Base-by-base conservation (phyloP, 1,140 invertebrate genomes). In the Brachionus plicatilis region DNA sequence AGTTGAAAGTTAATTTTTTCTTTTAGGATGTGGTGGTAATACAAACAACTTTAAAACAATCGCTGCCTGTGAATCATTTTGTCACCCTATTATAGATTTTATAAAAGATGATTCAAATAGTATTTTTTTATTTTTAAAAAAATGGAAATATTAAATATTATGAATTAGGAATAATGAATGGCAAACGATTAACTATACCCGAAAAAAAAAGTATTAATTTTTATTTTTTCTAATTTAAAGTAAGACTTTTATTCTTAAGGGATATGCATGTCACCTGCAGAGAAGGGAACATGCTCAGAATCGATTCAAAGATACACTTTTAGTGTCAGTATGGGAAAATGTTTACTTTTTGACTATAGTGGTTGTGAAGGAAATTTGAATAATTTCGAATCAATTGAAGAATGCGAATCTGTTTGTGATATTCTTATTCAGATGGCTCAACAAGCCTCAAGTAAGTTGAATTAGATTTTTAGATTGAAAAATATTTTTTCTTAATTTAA, bases 331-430 rank as follows among this genome's bases (percentile, higher is more conserved):
- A 92, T 93, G 86, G 90, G 92, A 70, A 93, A 92, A 88, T 97
- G 95, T 88, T 89, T 93, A 20, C 92, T 93, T 24, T 98, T 98
- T 88, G 91, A 90, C 27, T 98, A 95, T 89, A 94, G 94, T 33
- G 95, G 96, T 56, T 97, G 96, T 87, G 93, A 93, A 50, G 93
- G 94, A 65, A 96, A 95, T 87, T 93, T 95, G 87, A 97, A 97
- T 89, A 94, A 95, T 86, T 97, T 97, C 91, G 92, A 94, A 45
- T 93, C 92, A 37, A 93, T 94, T 85, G 90, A 93, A 17, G 93
- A 94, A 85, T 97, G 96, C 88, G 93, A 94, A 86, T 90, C 92
- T 4, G 93, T 94, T 3, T 96, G 95, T 88, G 84, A 60, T 45
- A 72, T 72, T 75, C 29, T 84, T 14, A 83, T 70, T 37, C 82